A percentile compares a stretch with the other conserved stretches of the same genome.
Evolutionary conservation across 2,113 vertebrate genomes (phyloP).

Genomic region (Psettodes erumei): DNA sequence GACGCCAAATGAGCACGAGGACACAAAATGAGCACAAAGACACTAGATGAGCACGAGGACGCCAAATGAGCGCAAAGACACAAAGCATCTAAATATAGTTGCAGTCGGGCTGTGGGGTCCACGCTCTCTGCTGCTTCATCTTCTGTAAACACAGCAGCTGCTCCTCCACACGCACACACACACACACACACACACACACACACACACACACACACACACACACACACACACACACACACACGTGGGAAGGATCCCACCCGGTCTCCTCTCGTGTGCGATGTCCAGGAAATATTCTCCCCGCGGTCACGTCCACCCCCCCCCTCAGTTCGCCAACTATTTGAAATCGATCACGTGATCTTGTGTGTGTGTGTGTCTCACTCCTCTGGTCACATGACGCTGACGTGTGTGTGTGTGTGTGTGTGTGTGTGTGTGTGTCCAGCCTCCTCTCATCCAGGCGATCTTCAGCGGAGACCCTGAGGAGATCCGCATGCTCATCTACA

Average conservation of each 20-base stretch:
- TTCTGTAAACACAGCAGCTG: slow-evolving; percentile 55
- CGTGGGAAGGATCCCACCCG: slow-evolving; percentile 52
- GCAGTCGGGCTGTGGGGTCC: too few relatives aligned
- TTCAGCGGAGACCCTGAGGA: slow-evolving; percentile 96
- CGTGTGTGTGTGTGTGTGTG: not conserved
- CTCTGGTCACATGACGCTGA: slow-evolving; percentile 9
- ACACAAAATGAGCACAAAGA: not conserved
- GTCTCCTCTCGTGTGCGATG: slow-evolving; percentile 1
- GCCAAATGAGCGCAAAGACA: not conserved
- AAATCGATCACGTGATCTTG: not conserved
- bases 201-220: slow-evolving; percentile 27
- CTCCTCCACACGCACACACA: slow-evolving; percentile 17
- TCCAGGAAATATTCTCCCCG: slow-evolving; percentile 22
- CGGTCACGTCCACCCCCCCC: not conserved
- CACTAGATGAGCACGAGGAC: too few relatives aligned
- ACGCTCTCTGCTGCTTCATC: not conserved
- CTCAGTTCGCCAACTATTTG: not conserved
- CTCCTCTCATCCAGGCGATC: slow-evolving; percentile 96
- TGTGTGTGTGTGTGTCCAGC: slow-evolving; percentile 79
- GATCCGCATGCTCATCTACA: slow-evolving; percentile 95
- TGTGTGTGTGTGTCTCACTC: not conserved
- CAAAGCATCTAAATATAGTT: too few relatives aligned
- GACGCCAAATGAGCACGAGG: not conserved
- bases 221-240: slow-evolving; percentile 33
- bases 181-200: slow-evolving; percentile 28